Percentiles rank a stretch among this genome's conserved stretches.
Conservation (phyloP, 2,888 invertebrate genomes). For the Crematogaster levior region DNA sequence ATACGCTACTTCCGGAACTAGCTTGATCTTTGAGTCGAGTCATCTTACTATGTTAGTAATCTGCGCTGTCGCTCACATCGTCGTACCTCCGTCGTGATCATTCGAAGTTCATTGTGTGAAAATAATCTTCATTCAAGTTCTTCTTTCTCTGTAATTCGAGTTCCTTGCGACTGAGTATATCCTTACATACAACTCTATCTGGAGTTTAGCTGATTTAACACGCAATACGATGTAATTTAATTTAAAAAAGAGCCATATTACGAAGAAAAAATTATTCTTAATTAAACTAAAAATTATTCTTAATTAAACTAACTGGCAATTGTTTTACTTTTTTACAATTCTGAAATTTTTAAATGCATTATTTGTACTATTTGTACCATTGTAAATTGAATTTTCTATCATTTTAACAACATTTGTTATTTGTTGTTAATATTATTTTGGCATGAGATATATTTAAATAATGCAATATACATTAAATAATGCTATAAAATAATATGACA, state of each 20-base stretch:
- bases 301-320: not conserved
- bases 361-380: not conserved
- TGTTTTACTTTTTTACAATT: not conserved
- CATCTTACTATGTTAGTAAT: conserved; percentile 19
- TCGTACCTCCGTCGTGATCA: conserved; percentile 49
- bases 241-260: not conserved
- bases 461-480: not conserved
- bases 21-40: conserved; percentile 60
- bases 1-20: conserved; percentile 60
- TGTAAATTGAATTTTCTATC: not conserved
- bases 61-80: not conserved
- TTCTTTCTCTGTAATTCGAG: conserved; percentile 58
- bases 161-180: conserved; percentile 34
- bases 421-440: not conserved
- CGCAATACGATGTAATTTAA: not conserved
- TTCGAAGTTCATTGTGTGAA: conserved; percentile 66
- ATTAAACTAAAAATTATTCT: too few relatives aligned
- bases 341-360: not conserved
- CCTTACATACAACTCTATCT: conserved; percentile 49
- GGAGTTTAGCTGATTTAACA: not conserved
- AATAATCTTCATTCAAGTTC: conserved; percentile 67
- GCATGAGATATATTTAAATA: not conserved
- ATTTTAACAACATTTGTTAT: not conserved
- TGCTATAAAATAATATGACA: not conserved
- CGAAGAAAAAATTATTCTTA: conserved; percentile 12